Evolutionary conservation across 2,113 vertebrate species (phyloP).

Genomic region (Centropus bengalensis): DNA sequence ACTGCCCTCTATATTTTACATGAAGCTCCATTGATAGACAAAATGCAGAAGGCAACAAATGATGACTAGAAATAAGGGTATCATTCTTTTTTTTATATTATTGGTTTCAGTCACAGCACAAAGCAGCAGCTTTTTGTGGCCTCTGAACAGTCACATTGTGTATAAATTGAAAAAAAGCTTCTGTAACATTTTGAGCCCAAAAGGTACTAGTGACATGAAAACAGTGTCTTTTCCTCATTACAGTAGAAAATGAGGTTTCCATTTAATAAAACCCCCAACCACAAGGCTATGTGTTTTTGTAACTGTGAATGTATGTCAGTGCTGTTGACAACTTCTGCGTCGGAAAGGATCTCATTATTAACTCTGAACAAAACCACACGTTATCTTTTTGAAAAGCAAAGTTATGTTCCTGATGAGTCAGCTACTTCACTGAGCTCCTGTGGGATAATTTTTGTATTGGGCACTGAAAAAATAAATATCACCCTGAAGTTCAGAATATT

Average conservation of each 20-base stretch:
- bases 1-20: neutral
- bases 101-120: neutral
- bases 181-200: slow-evolving; percentile 18
- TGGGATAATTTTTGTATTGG: slow-evolving; percentile 50
- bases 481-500: slow-evolving; percentile 59
- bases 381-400: slow-evolving; percentile 24
- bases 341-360: slow-evolving; percentile 58
- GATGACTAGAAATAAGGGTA: neutral
- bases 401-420: slow-evolving; percentile 22
- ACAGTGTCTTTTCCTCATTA: neutral
- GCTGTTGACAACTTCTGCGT: slow-evolving; percentile 44
- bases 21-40: neutral
- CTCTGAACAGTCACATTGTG: neutral
- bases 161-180: neutral
- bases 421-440: slow-evolving; percentile 14
- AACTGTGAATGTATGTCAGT: neutral
- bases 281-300: slow-evolving; percentile 31
- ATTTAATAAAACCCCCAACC: slow-evolving; percentile 24
- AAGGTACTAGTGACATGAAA: slow-evolving; percentile 20
- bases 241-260: slow-evolving; percentile 39
- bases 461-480: slow-evolving; percentile 43
- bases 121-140: neutral
- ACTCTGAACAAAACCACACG: slow-evolving; percentile 47
- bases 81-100: neutral
- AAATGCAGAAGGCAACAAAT: neutral